Evolutionary conservation across 2,888 invertebrate species (phyloP).

Genomic region (Athalia cordata): DNA sequence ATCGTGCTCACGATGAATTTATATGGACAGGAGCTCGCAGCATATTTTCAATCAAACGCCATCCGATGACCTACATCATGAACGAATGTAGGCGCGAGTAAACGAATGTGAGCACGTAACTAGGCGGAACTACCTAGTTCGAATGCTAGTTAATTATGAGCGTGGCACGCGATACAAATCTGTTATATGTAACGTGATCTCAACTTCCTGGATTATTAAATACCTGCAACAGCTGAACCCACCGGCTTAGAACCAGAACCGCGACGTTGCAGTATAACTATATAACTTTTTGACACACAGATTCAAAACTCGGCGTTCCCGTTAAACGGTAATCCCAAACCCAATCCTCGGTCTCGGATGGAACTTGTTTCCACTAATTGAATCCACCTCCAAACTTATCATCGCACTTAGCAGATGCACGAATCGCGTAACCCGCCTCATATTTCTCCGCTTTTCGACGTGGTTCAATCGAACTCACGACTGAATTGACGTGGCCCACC

Average conservation of each 20-base stretch:
- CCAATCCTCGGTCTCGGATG: no score
- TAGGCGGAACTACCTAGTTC: conserved; percentile 5
- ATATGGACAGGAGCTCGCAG: not conserved
- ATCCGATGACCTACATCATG: not conserved
- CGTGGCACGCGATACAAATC: conserved; percentile 32
- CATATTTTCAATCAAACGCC: conserved; percentile 22
- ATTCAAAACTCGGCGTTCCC: no score
- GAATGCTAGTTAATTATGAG: conserved; percentile 34
- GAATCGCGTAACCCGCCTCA: no score
- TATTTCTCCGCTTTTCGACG: no score
- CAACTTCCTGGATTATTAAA: conserved; percentile 35
- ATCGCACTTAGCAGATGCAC: no score
- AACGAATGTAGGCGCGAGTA: not conserved
- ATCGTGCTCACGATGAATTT: not conserved
- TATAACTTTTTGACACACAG: conserved; percentile 27
- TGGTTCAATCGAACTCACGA: no score
- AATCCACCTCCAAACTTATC: no score
- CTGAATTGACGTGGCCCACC: no score
- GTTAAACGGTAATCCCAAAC: no score
- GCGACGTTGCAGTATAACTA: not conserved
- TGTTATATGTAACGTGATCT: conserved; percentile 33
- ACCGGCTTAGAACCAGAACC: not conserved
- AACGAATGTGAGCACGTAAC: not conserved
- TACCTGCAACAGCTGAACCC: not conserved
- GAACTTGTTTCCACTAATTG: no score